Evolutionary conservation across 2,113 vertebrate species (phyloP), one percentile per base, ranked within the genome.

Genomic region (Pipra filicauda): DNA sequence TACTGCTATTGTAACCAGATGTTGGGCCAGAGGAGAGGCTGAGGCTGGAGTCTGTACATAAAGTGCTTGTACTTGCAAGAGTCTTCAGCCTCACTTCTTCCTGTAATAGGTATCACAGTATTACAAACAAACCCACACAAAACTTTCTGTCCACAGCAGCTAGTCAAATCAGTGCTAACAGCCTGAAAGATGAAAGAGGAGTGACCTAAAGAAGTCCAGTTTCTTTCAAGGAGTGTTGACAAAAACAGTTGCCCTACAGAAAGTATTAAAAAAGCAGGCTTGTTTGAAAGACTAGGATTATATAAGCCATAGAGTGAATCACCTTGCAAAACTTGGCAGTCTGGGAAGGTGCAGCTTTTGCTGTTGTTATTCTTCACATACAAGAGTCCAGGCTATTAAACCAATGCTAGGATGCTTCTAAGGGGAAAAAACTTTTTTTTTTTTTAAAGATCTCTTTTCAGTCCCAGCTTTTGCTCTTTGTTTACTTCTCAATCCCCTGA

Each of bases 1-100:
- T 99, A 74, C 99, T 98, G 78, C 99, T 99, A 78, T 99, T 99
- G 97, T 99, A 99, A 26, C 99, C 99, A 33, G 99, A 99, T 2
- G 99, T 99, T 41, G 98, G 98, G 30, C 98, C 98, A 78, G 99
- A 99, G 13, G 99, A 99, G 30, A 99, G 98, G 91, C 99, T 99
- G 67, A 99, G 98, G 74, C 97, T 98, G 85, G 99, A 99, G 65
- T 98, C 98, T 21, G 98, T 99, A 82, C 98, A 99, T 91, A 98
- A 96, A 73, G 99, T 99, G 97, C 98, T 99, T 76, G 97, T 98
- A 96, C 98, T 98, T 72, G 98, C 97, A 69, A 98, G 98, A 21
- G 97, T 98, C 54, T 98, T 98, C 85, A 98, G 98, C 73, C 98
- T 98, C 59, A 97, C 97, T 96, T 99, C 99, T 83, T 99, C 99